These are phyloP conservation scores for Macrostomum lignano DNA, from an alignment of 1,140 invertebrate species.

Conservation along the genomic window DNA sequence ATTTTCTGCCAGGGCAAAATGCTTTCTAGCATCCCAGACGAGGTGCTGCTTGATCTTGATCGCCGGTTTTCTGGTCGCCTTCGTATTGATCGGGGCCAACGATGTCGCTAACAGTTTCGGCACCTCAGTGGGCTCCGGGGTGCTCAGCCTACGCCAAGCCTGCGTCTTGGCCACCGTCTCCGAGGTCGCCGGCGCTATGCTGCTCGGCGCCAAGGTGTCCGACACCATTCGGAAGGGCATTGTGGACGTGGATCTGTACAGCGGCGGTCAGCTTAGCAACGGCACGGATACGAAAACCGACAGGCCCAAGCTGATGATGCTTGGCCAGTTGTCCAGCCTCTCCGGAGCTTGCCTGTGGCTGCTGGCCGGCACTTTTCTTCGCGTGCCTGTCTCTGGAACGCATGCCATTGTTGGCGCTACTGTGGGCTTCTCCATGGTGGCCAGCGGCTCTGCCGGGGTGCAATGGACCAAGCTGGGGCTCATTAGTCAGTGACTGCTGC, in stretches of 20 bases:
- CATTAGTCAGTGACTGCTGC: constrained; percentile 38
- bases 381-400: constrained; percentile 79
- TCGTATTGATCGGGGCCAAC: constrained; percentile 78
- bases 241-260: constrained; percentile 54
- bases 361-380: constrained; percentile 63
- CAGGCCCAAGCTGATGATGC: constrained; percentile 4
- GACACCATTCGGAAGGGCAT: constrained; percentile 94
- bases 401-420: constrained; percentile 93
- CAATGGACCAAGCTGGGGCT: constrained; percentile 49
- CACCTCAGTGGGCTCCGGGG: constrained; percentile 76
- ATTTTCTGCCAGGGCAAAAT: no score
- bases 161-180: constrained; percentile 78
- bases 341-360: constrained; percentile 53
- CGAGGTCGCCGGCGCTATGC: constrained; percentile 38
- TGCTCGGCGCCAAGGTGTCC: constrained; percentile 47
- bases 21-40: no score
- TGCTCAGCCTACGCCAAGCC: constrained; percentile 62
- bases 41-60: constrained; percentile 46
- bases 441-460: constrained; percentile 53
- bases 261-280: constrained; percentile 35
- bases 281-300: constrained; percentile 1
- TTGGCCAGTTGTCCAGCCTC: neutral
- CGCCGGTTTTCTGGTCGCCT: constrained; percentile 65
- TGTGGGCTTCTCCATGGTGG: constrained; percentile 73
- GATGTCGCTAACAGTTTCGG: constrained; percentile 96